phyloP scores from a whole-genome alignment of 1,140 invertebrate genomes.

The Drosophila insularis region DNA sequence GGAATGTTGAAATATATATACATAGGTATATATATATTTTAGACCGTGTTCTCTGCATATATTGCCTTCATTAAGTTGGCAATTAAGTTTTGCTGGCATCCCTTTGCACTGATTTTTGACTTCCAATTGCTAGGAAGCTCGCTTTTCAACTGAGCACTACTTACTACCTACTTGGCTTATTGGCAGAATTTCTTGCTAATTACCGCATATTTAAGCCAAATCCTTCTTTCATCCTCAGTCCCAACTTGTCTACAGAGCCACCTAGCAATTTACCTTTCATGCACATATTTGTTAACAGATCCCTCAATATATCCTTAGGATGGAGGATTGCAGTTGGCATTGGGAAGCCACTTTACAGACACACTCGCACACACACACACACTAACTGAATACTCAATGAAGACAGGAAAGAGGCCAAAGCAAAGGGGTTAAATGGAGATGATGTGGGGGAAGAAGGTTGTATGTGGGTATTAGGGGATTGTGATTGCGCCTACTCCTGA shows the following conservation, averaged over 20 bases:
- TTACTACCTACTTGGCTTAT: conserved; percentile 31
- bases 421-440: neutral
- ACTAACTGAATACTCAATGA: conserved; percentile 75
- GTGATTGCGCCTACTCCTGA: conserved; percentile 20
- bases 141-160: neutral
- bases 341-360: conserved; percentile 20
- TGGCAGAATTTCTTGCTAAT: conserved; percentile 56
- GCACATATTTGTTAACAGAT: conserved; percentile 22
- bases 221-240: neutral
- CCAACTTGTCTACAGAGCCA: neutral
- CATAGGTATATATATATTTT: neutral
- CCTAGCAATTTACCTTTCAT: conserved; percentile 34
- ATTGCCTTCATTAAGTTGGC: conserved; percentile 27
- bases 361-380: conserved; percentile 11
- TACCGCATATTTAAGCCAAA: conserved; percentile 48
- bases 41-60: neutral
- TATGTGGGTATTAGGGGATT: conserved; percentile 22
- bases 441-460: conserved; percentile 5
- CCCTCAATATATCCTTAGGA: conserved; percentile 6
- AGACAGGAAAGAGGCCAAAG: conserved; percentile 14
- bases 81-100: conserved; percentile 49
- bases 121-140: neutral
- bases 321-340: conserved; percentile 48
- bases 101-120: conserved; percentile 43
- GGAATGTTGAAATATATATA: neutral